Evolutionary conservation across 2,797 vertebrate species (phyloP).

Genomic region (Propithecus deckenii): DNA sequence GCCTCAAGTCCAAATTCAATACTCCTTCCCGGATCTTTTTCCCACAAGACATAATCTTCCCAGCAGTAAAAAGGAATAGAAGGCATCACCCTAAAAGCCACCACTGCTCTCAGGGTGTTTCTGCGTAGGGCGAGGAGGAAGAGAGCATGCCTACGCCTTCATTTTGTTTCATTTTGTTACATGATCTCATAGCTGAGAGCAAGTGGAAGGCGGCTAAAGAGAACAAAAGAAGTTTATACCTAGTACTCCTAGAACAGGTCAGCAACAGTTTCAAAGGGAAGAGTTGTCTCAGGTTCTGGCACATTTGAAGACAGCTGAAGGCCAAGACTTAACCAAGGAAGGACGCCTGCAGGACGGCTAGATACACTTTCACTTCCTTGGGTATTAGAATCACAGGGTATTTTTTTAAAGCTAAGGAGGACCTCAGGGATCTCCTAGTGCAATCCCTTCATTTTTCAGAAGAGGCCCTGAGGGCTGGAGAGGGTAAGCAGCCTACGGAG

Average conservation of each 20-base stretch:
- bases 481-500: not conserved
- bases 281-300: not conserved
- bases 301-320: conserved; percentile 12
- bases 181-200: not conserved
- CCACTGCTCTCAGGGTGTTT: not conserved
- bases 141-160: not conserved
- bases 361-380: not conserved
- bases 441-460: not conserved
- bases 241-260: not conserved
- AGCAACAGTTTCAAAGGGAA: not conserved
- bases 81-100: not conserved
- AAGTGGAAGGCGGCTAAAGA: not conserved
- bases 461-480: not conserved
- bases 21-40: not conserved
- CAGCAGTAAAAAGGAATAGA: not conserved
- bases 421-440: not conserved
- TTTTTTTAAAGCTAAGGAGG: not conserved
- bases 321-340: not conserved
- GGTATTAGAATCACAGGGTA: not conserved
- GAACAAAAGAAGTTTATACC: not conserved
- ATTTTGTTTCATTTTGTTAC: not conserved
- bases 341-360: not conserved
- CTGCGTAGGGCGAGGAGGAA: not conserved
- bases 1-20: not conserved
- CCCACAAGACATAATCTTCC: too few relatives aligned